Percentiles rank a stretch among this genome's conserved stretches.
These are phyloP conservation scores for Thymallus thymallus DNA, from an alignment of 2,113 vertebrate species.

Conservation along the genomic window DNA sequence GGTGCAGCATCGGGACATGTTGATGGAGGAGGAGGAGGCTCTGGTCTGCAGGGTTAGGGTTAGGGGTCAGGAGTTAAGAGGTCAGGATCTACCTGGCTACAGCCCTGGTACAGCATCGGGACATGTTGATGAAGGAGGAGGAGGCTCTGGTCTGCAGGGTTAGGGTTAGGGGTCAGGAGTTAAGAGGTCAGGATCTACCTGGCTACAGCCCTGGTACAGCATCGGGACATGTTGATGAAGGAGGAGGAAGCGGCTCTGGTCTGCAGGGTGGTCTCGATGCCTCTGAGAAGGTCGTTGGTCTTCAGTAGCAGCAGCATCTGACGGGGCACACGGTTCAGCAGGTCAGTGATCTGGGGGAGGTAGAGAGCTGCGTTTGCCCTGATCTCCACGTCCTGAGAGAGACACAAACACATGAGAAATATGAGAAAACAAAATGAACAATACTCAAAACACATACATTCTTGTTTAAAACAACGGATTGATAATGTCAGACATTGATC, in stretches of 20 bases:
- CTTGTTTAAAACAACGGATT: not conserved
- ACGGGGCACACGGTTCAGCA: slow-evolving; percentile 86
- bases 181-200: slow-evolving; percentile 58
- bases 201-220: slow-evolving; percentile 85
- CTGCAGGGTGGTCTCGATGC: slow-evolving; percentile 86
- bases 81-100: slow-evolving; percentile 73
- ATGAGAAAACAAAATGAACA: slow-evolving; percentile 1
- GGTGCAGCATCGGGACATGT: too few relatives aligned
- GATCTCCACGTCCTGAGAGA: slow-evolving; percentile 84
- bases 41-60: not conserved
- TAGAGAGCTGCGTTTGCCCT: slow-evolving; percentile 84
- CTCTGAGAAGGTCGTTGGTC: slow-evolving; percentile 93
- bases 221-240: slow-evolving; percentile 96
- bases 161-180: not conserved
- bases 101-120: slow-evolving; percentile 88
- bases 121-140: slow-evolving; percentile 96
- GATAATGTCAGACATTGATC: not conserved
- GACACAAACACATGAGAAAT: not conserved
- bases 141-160: slow-evolving; percentile 83
- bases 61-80: not conserved
- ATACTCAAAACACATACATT: not conserved
- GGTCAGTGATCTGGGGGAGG: slow-evolving; percentile 92
- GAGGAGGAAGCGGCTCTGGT: slow-evolving; percentile 88
- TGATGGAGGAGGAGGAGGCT: too few relatives aligned
- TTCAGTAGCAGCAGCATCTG: slow-evolving; percentile 96